Evolutionary conservation across 2,888 invertebrate species (phyloP), one percentile per base, ranked within the genome.

Genomic region (Teleiodes luculella): DNA sequence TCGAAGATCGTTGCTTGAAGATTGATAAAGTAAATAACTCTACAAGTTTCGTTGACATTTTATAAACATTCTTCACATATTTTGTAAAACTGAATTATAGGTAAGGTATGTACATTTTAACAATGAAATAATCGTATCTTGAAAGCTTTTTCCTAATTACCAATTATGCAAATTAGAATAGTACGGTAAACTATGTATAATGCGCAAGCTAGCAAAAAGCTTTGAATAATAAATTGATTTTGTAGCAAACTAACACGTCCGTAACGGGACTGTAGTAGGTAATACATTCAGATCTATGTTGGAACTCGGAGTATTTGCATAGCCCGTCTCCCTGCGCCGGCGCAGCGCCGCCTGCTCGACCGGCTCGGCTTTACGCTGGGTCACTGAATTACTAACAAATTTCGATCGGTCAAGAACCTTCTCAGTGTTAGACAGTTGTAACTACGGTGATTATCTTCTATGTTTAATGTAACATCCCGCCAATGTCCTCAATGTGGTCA

Each of bases 341-440:
- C 54, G 49, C 24, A 4, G 24, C 28, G 30, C 3, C n/a, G 20
- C 18, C 14, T 16, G 35, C 41, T 20, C 24, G n/a, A 53, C 52
- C 54, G 54, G 58, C 52, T 46, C 51, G 31, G 36, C 24, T 54
- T 55, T 53, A 49, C 28, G 54, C 41, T 51, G 39, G 56, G 52
- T 56, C 52, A 54, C 50, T 54, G 56, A 53, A 52, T 54, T 53
- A 41, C 49, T 52, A 52, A 37, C 54, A 56, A 52, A 54, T 54
- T 55, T 53, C 31, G 45, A 52, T 56, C 54, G 58, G 53, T 58
- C 55, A 57, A 56, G 13, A 37, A 52, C 55, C 51, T 18, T 36
- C 28, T 24, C 43, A 24, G 8, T 20, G 18, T 11, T 41, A 20
- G 10, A 20, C 13, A 6, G 13, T 20, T 43, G 28, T 43, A 7